These are phyloP conservation scores for Etheostoma spectabile DNA, from an alignment of 2,113 vertebrate species.

Conservation along the genomic window DNA sequence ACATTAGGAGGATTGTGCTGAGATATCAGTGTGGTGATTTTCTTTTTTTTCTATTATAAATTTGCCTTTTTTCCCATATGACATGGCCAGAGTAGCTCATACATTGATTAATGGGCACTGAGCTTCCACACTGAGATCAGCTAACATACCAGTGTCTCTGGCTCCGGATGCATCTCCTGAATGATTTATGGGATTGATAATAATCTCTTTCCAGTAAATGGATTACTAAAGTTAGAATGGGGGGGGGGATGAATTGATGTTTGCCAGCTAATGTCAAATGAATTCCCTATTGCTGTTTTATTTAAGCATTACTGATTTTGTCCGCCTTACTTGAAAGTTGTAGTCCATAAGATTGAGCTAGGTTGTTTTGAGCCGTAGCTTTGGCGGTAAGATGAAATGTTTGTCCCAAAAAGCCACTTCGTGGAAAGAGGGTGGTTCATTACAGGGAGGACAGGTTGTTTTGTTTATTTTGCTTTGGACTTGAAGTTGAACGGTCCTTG, in stretches of 20 bases:
- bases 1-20: conserved; percentile 38
- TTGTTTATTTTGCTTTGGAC: too few relatives aligned
- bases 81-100: conserved; percentile 81
- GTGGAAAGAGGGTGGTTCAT: too few relatives aligned
- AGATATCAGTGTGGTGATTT: conserved; percentile 60
- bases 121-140: conserved; percentile 88
- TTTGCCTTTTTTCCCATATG: conserved; percentile 83
- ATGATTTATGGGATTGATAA: conserved; percentile 99
- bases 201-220: conserved; percentile 97
- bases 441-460: too few relatives aligned
- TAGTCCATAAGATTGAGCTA: too few relatives aligned
- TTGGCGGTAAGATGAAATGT: too few relatives aligned
- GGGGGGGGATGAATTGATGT: conserved; percentile 88
- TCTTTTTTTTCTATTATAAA: conserved; percentile 74
- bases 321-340: conserved; percentile 1
- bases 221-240: conserved; percentile 91
- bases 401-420: too few relatives aligned
- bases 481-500: too few relatives aligned
- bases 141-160: conserved; percentile 90
- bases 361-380: too few relatives aligned
- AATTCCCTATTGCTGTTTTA: conserved; percentile 89
- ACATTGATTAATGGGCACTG: conserved; percentile 90
- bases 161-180: conserved; percentile 90
- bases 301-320: conserved; percentile 83
- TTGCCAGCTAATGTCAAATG: conserved; percentile 90